phyloP scores from a whole-genome alignment of 2,888 invertebrate genomes.

The Lycophotia porphyrea region DNA sequence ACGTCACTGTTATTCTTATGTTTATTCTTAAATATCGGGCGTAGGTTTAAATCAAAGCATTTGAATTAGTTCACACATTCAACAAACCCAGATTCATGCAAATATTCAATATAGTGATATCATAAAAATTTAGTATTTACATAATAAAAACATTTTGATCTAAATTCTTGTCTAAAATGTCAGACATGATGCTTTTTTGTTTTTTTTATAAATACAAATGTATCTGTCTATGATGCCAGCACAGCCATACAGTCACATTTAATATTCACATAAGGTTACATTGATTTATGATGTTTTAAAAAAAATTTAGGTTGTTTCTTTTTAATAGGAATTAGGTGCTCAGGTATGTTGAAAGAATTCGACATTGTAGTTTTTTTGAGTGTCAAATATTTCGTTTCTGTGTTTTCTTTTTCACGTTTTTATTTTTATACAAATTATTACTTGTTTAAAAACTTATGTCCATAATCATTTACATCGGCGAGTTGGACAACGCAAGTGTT shows the following conservation, averaged over 20 bases:
- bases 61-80: neutral
- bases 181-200: slow-evolving; percentile 24
- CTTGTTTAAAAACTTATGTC: slow-evolving; percentile 4
- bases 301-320: slow-evolving; percentile 5
- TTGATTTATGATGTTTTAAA: slow-evolving; percentile 6
- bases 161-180: slow-evolving; percentile 56
- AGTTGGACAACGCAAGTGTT: slow-evolving; percentile 47
- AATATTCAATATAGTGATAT: slow-evolving; percentile 30
- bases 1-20: neutral
- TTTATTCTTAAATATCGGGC: slow-evolving; percentile 4
- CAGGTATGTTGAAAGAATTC: slow-evolving; percentile 1
- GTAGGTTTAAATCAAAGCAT: slow-evolving; percentile 12
- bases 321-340: neutral
- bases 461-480: slow-evolving; percentile 24
- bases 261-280: neutral
- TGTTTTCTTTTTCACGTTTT: neutral
- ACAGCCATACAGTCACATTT: neutral
- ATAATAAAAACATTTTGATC: slow-evolving; percentile 56
- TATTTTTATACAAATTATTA: slow-evolving; percentile 1
- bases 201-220: slow-evolving; percentile 6
- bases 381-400: neutral
- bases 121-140: slow-evolving; percentile 34
- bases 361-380: neutral
- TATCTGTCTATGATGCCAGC: neutral
- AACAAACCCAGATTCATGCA: slow-evolving; percentile 47